phyloP scores from a whole-genome alignment of 1,140 invertebrate genomes.

The Ostrea edulis region DNA sequence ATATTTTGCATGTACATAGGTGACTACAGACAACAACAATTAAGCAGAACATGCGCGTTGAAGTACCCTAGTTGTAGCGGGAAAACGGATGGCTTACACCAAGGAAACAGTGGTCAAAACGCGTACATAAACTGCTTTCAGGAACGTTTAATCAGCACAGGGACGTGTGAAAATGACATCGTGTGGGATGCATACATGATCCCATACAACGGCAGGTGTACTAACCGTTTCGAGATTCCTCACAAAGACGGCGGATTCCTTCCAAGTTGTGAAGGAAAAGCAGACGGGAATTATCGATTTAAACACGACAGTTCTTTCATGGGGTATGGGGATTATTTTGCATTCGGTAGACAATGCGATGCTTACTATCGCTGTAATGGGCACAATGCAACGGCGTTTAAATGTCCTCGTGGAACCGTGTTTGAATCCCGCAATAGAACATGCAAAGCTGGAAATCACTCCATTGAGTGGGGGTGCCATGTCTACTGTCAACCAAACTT shows the following conservation, averaged over 20 bases:
- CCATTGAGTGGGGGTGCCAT: not conserved
- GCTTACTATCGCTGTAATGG: not conserved
- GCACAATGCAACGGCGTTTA: not conserved
- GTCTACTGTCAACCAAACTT: not conserved
- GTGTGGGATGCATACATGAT: not conserved
- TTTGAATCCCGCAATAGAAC: not conserved
- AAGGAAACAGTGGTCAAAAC: not conserved
- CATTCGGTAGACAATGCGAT: constrained; percentile 20
- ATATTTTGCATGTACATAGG: too few species aligned
- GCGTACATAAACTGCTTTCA: not conserved
- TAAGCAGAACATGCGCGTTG: not conserved
- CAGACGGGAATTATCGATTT: constrained; percentile 3
- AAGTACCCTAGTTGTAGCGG: not conserved
- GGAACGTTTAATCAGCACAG: not conserved
- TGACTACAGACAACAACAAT: not conserved
- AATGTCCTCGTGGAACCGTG: not conserved
- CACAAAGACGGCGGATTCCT: not conserved
- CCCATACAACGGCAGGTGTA: not conserved
- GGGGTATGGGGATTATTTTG: not conserved
- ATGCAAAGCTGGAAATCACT: not conserved
- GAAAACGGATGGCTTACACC: not conserved
- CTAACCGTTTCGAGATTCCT: not conserved
- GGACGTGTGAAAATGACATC: not conserved
- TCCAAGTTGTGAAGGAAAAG: not conserved
- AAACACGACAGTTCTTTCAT: not conserved